Percentiles rank a stretch among this genome's conserved stretches.
Conservation (phyloP, 2,797 vertebrate genomes). For the Chlorospingus flavigularis region DNA sequence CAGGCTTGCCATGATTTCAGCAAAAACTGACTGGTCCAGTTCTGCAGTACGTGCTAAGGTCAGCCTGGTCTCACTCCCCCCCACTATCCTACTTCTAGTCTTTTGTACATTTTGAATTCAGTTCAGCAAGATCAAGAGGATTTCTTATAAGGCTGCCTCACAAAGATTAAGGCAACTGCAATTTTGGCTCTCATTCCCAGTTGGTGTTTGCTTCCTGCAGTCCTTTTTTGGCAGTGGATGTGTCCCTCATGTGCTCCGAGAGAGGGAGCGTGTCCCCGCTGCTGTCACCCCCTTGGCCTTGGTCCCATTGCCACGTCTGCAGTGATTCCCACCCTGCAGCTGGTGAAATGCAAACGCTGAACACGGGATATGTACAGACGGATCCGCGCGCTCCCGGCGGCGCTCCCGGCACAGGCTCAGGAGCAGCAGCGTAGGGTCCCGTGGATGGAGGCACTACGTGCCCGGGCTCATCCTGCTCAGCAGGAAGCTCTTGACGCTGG, state of each 20-base stretch:
- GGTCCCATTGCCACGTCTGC: background rate
- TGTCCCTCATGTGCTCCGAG: background rate
- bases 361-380: conserved; percentile 50
- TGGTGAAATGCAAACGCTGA: background rate
- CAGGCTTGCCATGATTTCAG: conserved; percentile 44
- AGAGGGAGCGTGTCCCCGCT: background rate
- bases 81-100: conserved; percentile 1
- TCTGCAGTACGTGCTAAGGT: background rate
- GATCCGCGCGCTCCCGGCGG: background rate
- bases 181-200: conserved; percentile 26
- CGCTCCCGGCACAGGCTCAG: background rate
- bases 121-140: conserved; percentile 21
- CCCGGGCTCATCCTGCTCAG: conserved; percentile 81
- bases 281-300: background rate
- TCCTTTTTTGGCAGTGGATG: background rate
- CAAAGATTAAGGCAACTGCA: conserved; percentile 57
- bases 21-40: background rate
- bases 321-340: background rate
- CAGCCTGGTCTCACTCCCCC: background rate
- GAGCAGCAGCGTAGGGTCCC: background rate
- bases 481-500: conserved; percentile 91
- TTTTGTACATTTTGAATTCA: background rate
- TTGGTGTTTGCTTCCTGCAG: background rate
- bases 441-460: conserved; percentile 41
- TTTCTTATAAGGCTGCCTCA: conserved; percentile 54